Evolutionary conservation across 2,888 invertebrate species (phyloP), one percentile per base, ranked within the genome.

Genomic region (Nesidiocoris tenuis): DNA sequence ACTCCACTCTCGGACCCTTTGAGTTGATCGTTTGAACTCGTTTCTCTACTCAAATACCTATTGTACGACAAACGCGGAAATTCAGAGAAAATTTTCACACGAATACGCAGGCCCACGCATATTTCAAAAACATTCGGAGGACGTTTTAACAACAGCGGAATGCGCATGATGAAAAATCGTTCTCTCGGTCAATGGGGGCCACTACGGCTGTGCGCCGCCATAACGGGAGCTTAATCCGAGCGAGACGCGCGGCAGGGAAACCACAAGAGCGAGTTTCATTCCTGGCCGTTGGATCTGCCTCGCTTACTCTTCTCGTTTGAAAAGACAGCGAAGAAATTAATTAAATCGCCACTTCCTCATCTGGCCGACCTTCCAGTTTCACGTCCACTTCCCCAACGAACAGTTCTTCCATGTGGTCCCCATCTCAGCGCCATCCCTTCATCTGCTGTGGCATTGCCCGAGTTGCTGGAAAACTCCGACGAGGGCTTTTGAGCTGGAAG

Each of bases 281-380:
- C 70, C 25, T 39, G 70, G 39, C 39, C 39, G 39, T 39, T 59
- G 70, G 59, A 56, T 57, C 61, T 59, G 70, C 70, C 59, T 70
- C 23, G 70, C 23, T 70, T 70, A 56, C 70, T 70, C 70, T 24
- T 24, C 70, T 24, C 24, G 70, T 70, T 70, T 70, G 70, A 70
- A 70, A 70, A 70, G 59, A 57, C 70, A 59, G 70, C 70, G 59
- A 70, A 70, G 59, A 59, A 70, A 70, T 70, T 70, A 70, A 70
- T 59, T 70, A 59, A 70, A 59, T 59, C 39, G 39, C 39, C 39
- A 39, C 39, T 39, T 39, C 39, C 39, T 39, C 39, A 39, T 39
- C 39, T 39, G 12, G 39, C 12, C 39, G 12, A n/a, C n/a, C n/a
- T n/a, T 39, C 39, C 39, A 3, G 39, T 39, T 39, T 12, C 39